Base-by-base conservation (phyloP, 2,888 invertebrate genomes). In the Camptogramma bilineatum region DNA sequence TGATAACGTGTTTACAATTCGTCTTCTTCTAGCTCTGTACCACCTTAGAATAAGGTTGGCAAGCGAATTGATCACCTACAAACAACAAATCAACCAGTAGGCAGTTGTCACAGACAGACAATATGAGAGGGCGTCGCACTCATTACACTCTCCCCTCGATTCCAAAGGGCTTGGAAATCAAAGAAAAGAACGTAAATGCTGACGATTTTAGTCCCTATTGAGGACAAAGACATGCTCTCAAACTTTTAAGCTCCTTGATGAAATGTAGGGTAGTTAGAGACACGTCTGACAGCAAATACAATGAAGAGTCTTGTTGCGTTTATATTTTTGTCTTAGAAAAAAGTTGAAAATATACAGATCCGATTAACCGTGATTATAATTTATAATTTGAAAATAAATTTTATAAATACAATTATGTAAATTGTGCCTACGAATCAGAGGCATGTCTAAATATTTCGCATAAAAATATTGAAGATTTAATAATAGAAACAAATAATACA, bases 51-150 rank as follows among this genome's bases (percentile, higher is more conserved):
- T 34, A 9, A 34, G 34, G 34, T 34, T 34, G 34, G 34, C 10
- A 55, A 18, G 31, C 31, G 18, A 16, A 42, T 42, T 4, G 46
- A 7, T 46, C 7, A 17, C 19, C 39, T 53, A 42, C 28, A 31
- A 55, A 50, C 2, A 52, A 53, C 28, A 18, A 52, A 53, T 46
- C 51, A 52, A 56, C 46, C 57, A 48, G 52, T 16, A 19, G 50
- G n/a, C 42, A 47, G 34, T 24, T 34, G 54, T 59, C 48, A 51
- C 34, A 52, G 28, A 52, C 51, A 64, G 54, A 64, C 57, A 48
- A 17, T 46, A 34, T 34, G 34, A 13, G 46, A 46, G 51, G 54
- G 64, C 54, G 51, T 64, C 54, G 54, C 34, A 55, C 54, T 55
- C 51, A 24, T 54, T 24, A 51, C 31, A 34, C 21, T 34, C 47